Conservation (phyloP, 2,113 vertebrate species). For the Nothocercus julius region DNA sequence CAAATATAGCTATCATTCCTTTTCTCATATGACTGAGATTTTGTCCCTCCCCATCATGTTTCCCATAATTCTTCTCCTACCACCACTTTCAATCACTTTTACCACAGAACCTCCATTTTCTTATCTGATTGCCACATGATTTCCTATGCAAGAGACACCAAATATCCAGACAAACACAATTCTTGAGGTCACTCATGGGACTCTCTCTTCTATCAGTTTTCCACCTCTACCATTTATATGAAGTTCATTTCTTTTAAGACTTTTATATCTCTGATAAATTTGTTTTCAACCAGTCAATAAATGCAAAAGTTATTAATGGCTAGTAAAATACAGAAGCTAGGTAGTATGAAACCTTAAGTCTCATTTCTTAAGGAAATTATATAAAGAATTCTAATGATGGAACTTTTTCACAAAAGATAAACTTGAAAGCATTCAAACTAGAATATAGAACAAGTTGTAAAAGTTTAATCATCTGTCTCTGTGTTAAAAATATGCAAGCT, state of each 20-base stretch:
- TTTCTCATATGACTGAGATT: neutral
- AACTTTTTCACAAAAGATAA: neutral
- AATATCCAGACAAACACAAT: neutral
- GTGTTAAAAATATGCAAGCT: neutral
- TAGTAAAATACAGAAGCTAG: neutral
- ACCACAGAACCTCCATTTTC: neutral
- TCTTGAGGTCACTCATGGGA: neutral
- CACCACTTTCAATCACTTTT: neutral
- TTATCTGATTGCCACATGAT: neutral
- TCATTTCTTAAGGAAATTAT: neutral
- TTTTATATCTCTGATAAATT: neutral
- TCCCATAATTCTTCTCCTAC: neutral
- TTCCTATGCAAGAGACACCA: neutral
- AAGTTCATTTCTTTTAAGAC: neutral
- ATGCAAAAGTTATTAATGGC: neutral
- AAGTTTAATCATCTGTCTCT: neutral
- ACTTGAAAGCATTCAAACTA: neutral
- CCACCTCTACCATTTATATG: neutral
- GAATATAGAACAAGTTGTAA: neutral
- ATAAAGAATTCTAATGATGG: neutral
- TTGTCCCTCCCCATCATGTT: neutral
- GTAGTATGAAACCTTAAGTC: neutral
- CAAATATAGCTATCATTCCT: neutral
- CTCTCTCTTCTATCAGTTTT: neutral
- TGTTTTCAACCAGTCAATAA: neutral